Evolutionary conservation across 2,888 invertebrate genomes (phyloP), one percentile per base, ranked within the genome.

Genomic region (Cryptosula pallasiana): DNA sequence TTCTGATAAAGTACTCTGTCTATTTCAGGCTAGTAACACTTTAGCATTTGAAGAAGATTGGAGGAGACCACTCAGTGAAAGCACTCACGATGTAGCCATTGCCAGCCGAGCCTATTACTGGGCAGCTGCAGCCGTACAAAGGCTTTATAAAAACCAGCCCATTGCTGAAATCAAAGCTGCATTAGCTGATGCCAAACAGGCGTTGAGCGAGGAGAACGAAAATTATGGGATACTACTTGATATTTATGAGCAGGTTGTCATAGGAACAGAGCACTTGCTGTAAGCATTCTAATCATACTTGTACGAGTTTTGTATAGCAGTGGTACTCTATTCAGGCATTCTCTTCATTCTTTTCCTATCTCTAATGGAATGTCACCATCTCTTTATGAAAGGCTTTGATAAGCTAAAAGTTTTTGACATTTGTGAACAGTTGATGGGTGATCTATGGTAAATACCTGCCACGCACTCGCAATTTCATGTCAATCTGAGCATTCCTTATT

Each of bases 151-250:
- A 5, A 27, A n/a, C 27, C 9, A 32, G 2, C 5, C 27, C 13
- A n/a, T 63, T 13, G 63, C 13, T 32, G 29, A 32, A 13, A 63
- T 90, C 63, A 77, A 81, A 16, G 81, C 82, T 57, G 77, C 87
- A 25, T 86, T 95, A 25, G 90, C 90, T 76, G 90, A 91, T 77
- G 94, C 95, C 1, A 94, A 93, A 81, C 88, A 88, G 69, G 92
- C 92, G 77, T 84, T 95, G 0, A 90, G 78, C 71, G 74, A 75
- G 63, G 72, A 81, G 71, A 81, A 82, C 73, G 80, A 76, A 69
- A 80, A 76, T 69, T 69, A 75, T 55, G 72, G 74, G 63, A 73
- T 29, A 32, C 63, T 63, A 16, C 3, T 63, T 16, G 34, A 34
- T 25, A 2, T 63, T 32, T 63, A 63, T 32, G 13, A 29, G 5